Percentiles rank a stretch among this genome's conserved stretches.
Conservation (phyloP, 2,888 invertebrate genomes). For the Parnassius orleans region DNA sequence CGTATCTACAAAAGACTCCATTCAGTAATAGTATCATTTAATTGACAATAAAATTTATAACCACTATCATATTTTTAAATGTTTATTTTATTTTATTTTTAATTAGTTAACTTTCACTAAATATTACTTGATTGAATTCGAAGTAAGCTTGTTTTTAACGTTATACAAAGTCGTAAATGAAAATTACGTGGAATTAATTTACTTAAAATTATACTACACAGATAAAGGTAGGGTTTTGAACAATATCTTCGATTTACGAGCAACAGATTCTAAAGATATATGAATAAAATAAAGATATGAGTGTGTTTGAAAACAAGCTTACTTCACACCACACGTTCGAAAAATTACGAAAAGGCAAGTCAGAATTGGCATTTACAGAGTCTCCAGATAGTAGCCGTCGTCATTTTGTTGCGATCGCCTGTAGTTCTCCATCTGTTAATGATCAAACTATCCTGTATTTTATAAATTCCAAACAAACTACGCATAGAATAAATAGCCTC, state of each 20-base stretch:
- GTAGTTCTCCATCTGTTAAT: slow-evolving; percentile 67
- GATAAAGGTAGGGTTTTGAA: no score
- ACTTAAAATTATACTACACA: no score
- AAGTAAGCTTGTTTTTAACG: slow-evolving; percentile 25
- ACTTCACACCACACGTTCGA: slow-evolving; percentile 20
- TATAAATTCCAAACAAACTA: no score
- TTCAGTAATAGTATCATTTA: slow-evolving; percentile 6
- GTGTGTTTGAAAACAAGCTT: slow-evolving; percentile 26
- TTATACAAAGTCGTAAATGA: not conserved
- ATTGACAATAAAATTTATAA: slow-evolving; percentile 26
- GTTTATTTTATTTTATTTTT: slow-evolving; percentile 3
- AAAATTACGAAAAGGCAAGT: slow-evolving; percentile 4
- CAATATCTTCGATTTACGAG: no score
- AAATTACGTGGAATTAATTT: no score
- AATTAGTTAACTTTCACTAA: slow-evolving; percentile 16
- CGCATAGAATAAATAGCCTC: no score
- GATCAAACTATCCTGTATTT: not conserved
- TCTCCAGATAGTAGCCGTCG: slow-evolving; percentile 60
- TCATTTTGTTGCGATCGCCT: slow-evolving; percentile 66
- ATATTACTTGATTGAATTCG: slow-evolving; percentile 20
- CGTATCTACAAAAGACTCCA: slow-evolving; percentile 5
- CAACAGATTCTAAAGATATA: not conserved
- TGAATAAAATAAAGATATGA: not conserved
- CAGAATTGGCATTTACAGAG: slow-evolving; percentile 46
- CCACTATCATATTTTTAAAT: slow-evolving; percentile 15